These are phyloP conservation scores for Dicentrarchus labrax DNA, from an alignment of 2,113 vertebrate species.

Conservation along the genomic window DNA sequence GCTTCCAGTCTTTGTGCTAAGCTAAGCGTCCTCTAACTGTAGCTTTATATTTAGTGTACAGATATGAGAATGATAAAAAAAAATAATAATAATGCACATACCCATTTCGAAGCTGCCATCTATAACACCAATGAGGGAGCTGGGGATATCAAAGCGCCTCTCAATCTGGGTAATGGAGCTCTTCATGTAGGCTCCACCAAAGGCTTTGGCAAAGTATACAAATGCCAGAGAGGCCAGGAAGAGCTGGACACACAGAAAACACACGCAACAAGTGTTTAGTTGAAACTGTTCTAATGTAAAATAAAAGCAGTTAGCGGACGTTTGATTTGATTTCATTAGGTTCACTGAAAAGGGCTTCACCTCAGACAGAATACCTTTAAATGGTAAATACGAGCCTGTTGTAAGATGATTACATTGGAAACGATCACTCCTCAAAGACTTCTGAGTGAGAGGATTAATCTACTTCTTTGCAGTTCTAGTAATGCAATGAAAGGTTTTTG, in stretches of 20 bases:
- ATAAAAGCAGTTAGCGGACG: background rate
- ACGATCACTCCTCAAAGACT: background rate
- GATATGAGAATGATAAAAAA: background rate
- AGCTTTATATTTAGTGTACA: background rate
- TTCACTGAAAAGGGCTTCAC: background rate
- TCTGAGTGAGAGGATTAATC: constrained; percentile 4
- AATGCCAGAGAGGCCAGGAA: constrained; percentile 90
- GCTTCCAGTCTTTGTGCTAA: background rate
- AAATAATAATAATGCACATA: constrained; percentile 58
- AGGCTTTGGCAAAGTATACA: constrained; percentile 88
- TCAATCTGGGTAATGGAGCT: constrained; percentile 95
- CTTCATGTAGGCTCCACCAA: constrained; percentile 90
- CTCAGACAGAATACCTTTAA: background rate
- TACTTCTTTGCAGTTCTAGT: background rate
- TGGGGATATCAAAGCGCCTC: constrained; percentile 91
- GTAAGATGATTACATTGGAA: background rate
- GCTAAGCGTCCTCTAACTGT: background rate
- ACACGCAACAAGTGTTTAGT: background rate
- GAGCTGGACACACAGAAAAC: constrained; percentile 78
- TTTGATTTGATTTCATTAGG: background rate
- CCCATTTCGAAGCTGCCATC: constrained; percentile 96
- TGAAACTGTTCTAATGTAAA: background rate
- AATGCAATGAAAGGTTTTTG: background rate
- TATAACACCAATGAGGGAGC: constrained; percentile 89
- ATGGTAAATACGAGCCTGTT: background rate